Conservation (phyloP, 2,888 invertebrate genomes). For the Imbricaverruca yamaguchii region DNA sequence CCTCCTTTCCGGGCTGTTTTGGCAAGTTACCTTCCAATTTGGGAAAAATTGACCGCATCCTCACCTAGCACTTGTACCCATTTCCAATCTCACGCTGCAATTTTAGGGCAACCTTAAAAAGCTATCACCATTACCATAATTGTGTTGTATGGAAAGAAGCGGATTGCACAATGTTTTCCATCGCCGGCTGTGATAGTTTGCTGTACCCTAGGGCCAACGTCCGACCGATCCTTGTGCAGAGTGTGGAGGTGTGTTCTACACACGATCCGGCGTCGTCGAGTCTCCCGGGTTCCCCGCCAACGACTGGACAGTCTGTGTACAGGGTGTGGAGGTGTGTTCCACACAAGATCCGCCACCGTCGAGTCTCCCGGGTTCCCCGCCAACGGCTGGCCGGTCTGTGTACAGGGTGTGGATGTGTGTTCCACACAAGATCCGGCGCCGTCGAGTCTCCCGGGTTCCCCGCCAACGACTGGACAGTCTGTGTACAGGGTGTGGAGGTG, state of each 20-base stretch:
- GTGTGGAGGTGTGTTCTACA: constrained; percentile 60
- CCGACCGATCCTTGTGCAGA: constrained; percentile 42
- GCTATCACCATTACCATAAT: no score
- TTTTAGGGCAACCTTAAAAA: no score
- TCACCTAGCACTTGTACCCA: no score
- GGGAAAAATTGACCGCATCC: no score
- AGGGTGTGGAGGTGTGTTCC: constrained; percentile 64
- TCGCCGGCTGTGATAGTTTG: no score
- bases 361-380: constrained; percentile 55
- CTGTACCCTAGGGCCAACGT: constrained; percentile 34
- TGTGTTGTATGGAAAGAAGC: no score
- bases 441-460: constrained; percentile 57
- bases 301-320: neutral
- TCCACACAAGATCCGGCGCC: constrained; percentile 44
- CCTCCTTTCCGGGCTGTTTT: no score
- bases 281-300: constrained; percentile 55
- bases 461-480: constrained; percentile 32
- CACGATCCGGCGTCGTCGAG: constrained; percentile 43
- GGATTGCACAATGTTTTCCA: no score
- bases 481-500: constrained; percentile 58
- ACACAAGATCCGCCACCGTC: constrained; percentile 44
- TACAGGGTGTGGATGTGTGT: constrained; percentile 59
- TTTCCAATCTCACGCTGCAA: no score
- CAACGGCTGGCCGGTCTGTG: constrained; percentile 25
- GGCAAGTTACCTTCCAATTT: no score